Evolutionary conservation across 2,113 vertebrate species (phyloP).

Genomic region (Apaloderma vittatum): DNA sequence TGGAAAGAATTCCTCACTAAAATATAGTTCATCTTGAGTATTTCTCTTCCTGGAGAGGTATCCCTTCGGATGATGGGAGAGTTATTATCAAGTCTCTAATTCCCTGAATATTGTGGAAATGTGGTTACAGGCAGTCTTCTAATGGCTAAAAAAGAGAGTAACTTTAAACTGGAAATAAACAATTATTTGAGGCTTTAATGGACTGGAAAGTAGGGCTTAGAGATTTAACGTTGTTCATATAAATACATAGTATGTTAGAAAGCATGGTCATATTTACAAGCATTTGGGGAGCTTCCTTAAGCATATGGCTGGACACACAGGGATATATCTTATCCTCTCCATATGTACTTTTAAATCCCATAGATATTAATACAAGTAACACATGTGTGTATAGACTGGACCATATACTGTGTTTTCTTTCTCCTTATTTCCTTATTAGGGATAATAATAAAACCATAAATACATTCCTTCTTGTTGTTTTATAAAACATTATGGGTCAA

Average conservation of each 20-base stretch:
- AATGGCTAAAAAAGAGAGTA: slow-evolving; percentile 45
- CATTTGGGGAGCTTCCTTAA: slow-evolving; percentile 65
- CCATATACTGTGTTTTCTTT: slow-evolving; percentile 19
- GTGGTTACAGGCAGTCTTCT: slow-evolving; percentile 29
- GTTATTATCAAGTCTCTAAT: slow-evolving; percentile 51
- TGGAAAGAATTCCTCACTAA: slow-evolving; percentile 48
- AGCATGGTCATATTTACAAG: slow-evolving; percentile 62
- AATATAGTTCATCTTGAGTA: slow-evolving; percentile 38
- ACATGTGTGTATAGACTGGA: slow-evolving; percentile 26
- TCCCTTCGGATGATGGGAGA: slow-evolving; percentile 16
- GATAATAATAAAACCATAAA: slow-evolving; percentile 64
- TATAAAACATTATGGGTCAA: slow-evolving; percentile 6
- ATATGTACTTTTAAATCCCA: slow-evolving; percentile 59
- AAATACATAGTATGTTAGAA: slow-evolving; percentile 44
- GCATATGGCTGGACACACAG: slow-evolving; percentile 34
- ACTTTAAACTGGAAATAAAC: slow-evolving; percentile 70
- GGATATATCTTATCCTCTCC: slow-evolving; percentile 52
- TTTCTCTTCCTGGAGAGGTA: slow-evolving; percentile 26
- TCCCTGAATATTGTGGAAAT: slow-evolving; percentile 59
- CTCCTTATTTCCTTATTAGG: slow-evolving; percentile 45
- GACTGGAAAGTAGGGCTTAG: slow-evolving; percentile 61
- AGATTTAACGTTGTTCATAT: slow-evolving; percentile 43
- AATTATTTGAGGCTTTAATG: slow-evolving; percentile 67
- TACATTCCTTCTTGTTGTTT: slow-evolving; percentile 36
- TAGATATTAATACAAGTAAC: slow-evolving; percentile 33